phyloP scores from a whole-genome alignment of 2,113 vertebrate species.

The Toxostoma redivivum region DNA sequence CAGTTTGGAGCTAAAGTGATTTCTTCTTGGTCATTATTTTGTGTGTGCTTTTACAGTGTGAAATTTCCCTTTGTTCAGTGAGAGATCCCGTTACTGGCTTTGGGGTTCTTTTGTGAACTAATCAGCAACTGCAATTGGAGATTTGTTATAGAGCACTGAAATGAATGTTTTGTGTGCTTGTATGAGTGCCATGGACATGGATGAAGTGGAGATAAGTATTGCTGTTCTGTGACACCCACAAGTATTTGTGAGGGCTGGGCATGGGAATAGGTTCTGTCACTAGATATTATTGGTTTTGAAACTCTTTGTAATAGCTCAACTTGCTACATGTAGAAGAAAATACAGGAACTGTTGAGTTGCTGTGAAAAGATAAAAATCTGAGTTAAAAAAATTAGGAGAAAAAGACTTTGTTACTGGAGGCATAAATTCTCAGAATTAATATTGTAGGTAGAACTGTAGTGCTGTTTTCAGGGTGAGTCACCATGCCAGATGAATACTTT shows the following conservation, averaged over 20 bases:
- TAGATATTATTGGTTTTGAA: not conserved
- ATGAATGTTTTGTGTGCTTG: not conserved
- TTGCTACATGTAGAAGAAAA: not conserved
- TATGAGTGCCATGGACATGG: accelerated
- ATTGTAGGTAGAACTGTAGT: not conserved
- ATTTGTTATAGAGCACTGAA: not conserved
- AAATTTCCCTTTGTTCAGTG: not conserved
- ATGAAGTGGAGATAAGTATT: not conserved
- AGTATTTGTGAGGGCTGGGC: not conserved
- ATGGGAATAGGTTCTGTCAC: not conserved
- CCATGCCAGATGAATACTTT: not conserved
- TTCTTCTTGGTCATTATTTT: not conserved
- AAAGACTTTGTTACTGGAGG: not conserved
- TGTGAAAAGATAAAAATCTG: not conserved
- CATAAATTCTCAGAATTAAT: not conserved
- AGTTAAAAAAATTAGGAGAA: not conserved
- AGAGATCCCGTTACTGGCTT: not conserved
- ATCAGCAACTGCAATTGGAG: not conserved
- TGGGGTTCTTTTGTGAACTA: not conserved
- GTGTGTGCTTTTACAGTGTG: not conserved
- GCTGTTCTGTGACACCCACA: too few species aligned
- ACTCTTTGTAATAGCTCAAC: not conserved
- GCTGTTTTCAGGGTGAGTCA: not conserved
- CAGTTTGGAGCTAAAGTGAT: not conserved
- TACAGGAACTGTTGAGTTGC: not conserved